phyloP scores from a whole-genome alignment of 2,797 vertebrate species.

The Darevskia mixta region DNA sequence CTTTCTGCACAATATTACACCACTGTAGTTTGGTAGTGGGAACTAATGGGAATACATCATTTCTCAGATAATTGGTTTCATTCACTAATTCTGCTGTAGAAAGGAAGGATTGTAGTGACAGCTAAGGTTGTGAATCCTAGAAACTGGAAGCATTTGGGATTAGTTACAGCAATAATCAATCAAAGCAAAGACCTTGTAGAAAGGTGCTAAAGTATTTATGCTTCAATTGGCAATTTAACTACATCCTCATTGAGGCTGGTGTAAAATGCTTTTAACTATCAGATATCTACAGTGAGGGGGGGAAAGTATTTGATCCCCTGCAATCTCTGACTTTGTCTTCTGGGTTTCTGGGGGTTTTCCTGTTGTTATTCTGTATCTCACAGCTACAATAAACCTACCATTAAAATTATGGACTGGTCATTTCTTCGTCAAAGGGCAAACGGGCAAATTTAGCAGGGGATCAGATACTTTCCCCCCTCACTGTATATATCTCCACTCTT shows the following conservation, averaged over 20 bases:
- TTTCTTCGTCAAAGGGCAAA: too few species aligned
- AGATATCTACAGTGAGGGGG: too few species aligned
- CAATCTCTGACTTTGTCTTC: too few species aligned
- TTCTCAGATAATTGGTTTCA: constrained; percentile 20
- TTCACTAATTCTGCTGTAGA: not conserved
- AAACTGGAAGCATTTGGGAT: not conserved
- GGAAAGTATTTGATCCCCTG: too few species aligned
- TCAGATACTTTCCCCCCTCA: too few species aligned
- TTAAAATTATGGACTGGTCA: too few species aligned
- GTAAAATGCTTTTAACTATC: not conserved
- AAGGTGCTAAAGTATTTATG: not conserved
- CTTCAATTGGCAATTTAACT: not conserved
- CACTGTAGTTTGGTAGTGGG: not conserved
- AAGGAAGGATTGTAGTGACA: not conserved
- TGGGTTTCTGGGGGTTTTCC: too few species aligned
- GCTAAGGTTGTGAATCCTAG: not conserved
- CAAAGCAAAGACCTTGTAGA: constrained; percentile 4
- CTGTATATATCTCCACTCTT: too few species aligned
- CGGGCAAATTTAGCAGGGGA: too few species aligned
- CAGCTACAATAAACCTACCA: too few species aligned
- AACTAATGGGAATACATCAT: constrained; percentile 21
- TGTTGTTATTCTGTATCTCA: too few species aligned
- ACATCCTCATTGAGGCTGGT: too few species aligned
- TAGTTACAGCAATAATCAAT: not conserved
- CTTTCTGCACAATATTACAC: not conserved